Percentiles rank a stretch among this genome's conserved stretches.
Conservation (phyloP, 2,888 invertebrate genomes). For the Drosophila peninsularis region DNA sequence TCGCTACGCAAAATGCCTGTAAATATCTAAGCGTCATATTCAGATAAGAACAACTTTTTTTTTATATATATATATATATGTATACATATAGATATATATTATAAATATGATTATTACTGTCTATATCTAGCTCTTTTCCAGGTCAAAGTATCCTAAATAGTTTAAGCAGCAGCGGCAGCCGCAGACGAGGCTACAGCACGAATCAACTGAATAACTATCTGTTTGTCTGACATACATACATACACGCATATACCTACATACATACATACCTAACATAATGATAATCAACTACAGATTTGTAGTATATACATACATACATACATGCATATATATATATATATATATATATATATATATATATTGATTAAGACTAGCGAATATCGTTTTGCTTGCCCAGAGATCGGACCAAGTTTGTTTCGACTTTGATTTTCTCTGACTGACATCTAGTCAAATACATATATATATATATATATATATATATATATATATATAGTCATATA, state of each 20-base stretch:
- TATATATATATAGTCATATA: conserved; percentile 6
- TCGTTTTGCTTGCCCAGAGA: too few species aligned
- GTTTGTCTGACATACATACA: conserved; percentile 42
- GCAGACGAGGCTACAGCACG: conserved; percentile 28
- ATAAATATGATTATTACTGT: background rate
- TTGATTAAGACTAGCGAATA: conserved; percentile 28
- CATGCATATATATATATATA: conserved; percentile 3
- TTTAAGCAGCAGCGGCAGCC: conserved; percentile 39
- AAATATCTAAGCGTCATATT: conserved; percentile 64
- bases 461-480: conserved; percentile 1
- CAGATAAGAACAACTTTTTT: conserved; percentile 17
- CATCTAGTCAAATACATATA: conserved; percentile 17
- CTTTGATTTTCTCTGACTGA: conserved; percentile 23
- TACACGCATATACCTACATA: conserved; percentile 15
- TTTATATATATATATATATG: conserved; percentile 1
- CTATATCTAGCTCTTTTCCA: conserved; percentile 51
- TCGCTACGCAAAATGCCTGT: conserved; percentile 76
- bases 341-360: conserved; percentile 1
- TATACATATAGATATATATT: background rate
- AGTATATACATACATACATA: background rate
- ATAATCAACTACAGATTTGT: conserved; percentile 39
- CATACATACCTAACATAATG: conserved; percentile 18
- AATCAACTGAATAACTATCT: conserved; percentile 14
- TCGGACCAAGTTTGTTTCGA: conserved; percentile 46
- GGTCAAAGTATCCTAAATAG: conserved; percentile 52